Evolutionary conservation across 2,113 vertebrate genomes (phyloP).

Genomic region (Colistium nudipinnis): DNA sequence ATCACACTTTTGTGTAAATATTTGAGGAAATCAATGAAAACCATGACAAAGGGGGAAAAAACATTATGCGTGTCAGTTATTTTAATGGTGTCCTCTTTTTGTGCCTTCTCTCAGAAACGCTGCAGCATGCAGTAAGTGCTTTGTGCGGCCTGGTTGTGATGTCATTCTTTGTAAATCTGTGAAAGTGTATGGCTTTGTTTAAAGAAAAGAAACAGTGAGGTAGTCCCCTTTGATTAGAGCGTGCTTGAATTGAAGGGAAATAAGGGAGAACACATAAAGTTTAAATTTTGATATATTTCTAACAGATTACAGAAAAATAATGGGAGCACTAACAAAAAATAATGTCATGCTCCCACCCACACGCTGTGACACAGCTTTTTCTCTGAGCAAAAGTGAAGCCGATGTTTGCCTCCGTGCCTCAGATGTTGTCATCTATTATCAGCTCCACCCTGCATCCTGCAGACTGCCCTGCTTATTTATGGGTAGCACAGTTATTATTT

Average conservation of each 20-base stretch:
- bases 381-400: slow-evolving; percentile 22
- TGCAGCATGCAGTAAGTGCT: neutral
- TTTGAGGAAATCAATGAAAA: slow-evolving; percentile 34
- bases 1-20: slow-evolving; percentile 49
- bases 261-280: neutral
- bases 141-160: neutral
- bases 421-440: slow-evolving; percentile 7
- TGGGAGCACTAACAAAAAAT: neutral
- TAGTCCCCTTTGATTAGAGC: slow-evolving; percentile 20
- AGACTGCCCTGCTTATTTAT: slow-evolving; percentile 1
- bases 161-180: slow-evolving; percentile 1
- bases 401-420: slow-evolving; percentile 16
- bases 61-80: slow-evolving; percentile 1
- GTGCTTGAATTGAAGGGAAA: slow-evolving; percentile 12
- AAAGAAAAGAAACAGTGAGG: neutral
- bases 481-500: neutral
- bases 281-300: neutral
- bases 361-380: neutral
- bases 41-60: slow-evolving; percentile 14
- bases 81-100: neutral
- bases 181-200: slow-evolving; percentile 13
- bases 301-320: neutral
- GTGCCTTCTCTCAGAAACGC: neutral
- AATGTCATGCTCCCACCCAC: neutral
- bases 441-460: slow-evolving; percentile 25